These are phyloP conservation scores for Halictus quadricinctus DNA, from an alignment of 2,888 invertebrate genomes.

Conservation along the genomic window DNA sequence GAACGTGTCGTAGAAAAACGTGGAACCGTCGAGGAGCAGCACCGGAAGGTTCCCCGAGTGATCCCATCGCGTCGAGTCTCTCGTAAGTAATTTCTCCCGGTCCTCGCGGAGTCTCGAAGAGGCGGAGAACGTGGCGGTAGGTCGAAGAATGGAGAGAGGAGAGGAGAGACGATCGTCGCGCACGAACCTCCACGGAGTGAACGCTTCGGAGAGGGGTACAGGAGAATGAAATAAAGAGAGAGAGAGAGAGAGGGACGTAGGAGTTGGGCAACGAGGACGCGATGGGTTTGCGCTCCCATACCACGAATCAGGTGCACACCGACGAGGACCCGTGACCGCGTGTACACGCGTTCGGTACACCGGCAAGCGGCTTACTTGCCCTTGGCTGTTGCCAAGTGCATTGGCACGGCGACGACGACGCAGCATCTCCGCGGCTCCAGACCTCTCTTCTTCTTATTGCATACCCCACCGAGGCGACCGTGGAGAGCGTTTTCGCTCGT, in stretches of 20 bases:
- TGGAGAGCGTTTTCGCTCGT: conserved; percentile 29
- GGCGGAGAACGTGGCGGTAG: conserved; percentile 46
- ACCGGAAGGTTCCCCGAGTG: conserved; percentile 30
- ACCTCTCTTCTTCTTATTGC: conserved; percentile 69
- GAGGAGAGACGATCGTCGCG: conserved; percentile 33
- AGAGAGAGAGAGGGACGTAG: background rate
- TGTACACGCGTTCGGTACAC: conserved; percentile 47
- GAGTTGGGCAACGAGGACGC: conserved; percentile 30
- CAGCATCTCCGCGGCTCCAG: conserved; percentile 65
- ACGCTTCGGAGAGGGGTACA: background rate
- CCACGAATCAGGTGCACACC: conserved; percentile 55
- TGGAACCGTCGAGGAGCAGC: conserved; percentile 12
- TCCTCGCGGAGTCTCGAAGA: conserved; percentile 27
- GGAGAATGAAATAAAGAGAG: conserved; percentile 21
- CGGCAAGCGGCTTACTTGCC: conserved; percentile 66
- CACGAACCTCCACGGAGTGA: background rate
- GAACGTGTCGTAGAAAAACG: conserved; percentile 10
- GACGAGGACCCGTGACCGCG: conserved; percentile 42
- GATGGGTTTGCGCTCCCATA: conserved; percentile 34
- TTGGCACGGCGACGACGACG: conserved; percentile 69
- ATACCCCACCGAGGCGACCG: conserved; percentile 65
- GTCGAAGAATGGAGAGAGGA: conserved; percentile 34
- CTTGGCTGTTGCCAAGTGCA: conserved; percentile 79
- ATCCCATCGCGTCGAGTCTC: background rate
- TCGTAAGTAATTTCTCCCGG: conserved; percentile 35